These are phyloP conservation scores for Cynopterus brachyotis DNA, from an alignment of 2,113 vertebrate genomes.

Conservation along the genomic window DNA sequence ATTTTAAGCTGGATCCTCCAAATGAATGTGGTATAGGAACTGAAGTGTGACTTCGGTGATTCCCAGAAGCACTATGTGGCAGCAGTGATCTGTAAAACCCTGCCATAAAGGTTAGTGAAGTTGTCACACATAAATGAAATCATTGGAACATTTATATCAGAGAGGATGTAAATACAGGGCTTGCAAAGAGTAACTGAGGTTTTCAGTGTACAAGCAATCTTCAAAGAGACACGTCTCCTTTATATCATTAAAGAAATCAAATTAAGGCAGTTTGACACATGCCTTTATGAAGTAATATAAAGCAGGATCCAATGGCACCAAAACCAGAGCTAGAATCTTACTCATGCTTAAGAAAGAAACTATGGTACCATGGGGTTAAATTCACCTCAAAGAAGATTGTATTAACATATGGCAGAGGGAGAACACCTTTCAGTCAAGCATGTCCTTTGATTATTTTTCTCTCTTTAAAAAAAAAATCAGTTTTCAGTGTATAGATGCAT, in stretches of 20 bases:
- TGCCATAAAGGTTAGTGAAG: not conserved
- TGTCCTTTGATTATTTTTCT: not conserved
- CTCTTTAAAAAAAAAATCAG: not conserved
- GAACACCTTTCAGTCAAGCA: not conserved
- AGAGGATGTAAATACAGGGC: not conserved
- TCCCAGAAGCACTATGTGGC: slow-evolving; percentile 20
- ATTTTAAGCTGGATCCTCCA: not conserved
- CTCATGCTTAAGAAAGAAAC: not conserved
- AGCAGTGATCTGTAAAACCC: slow-evolving; percentile 41
- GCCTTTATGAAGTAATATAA: not conserved
- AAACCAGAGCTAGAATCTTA: not conserved
- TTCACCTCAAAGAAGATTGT: not conserved
- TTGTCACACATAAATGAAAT: slow-evolving; percentile 3
- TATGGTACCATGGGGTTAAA: not conserved
- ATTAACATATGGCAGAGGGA: not conserved
- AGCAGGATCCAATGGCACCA: not conserved
- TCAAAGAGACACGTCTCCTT: not conserved
- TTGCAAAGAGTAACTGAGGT: not conserved
- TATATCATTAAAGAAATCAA: not conserved
- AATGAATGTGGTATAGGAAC: slow-evolving; percentile 1
- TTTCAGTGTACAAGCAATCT: not conserved
- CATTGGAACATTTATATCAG: not conserved
- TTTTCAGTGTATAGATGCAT: not conserved
- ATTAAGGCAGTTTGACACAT: not conserved
- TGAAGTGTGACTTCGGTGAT: slow-evolving; percentile 16